Evolutionary conservation across 2,797 vertebrate species (phyloP).

Genomic region (Rhinichthys osculus): DNA sequence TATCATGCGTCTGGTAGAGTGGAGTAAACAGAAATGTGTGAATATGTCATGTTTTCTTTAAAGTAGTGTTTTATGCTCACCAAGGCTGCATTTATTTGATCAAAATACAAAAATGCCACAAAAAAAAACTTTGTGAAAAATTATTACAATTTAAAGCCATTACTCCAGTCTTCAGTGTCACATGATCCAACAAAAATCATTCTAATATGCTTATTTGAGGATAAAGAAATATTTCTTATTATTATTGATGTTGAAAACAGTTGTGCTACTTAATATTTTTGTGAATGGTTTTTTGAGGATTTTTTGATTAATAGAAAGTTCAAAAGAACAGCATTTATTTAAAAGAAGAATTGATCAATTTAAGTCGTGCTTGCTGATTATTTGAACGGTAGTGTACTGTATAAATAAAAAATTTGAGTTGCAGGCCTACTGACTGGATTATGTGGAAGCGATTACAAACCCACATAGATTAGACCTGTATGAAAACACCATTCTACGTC

Average conservation of each 20-base stretch:
- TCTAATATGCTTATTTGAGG: too few relatives aligned
- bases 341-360: too few relatives aligned
- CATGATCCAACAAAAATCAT: neutral
- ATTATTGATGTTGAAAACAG: too few relatives aligned
- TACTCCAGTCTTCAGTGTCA: neutral
- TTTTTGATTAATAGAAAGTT: too few relatives aligned
- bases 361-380: neutral
- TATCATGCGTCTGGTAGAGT: neutral
- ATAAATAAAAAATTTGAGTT: neutral
- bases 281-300: too few relatives aligned
- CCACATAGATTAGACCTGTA: neutral
- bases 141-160: too few relatives aligned
- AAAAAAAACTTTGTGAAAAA: too few relatives aligned
- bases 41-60: neutral
- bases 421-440: neutral
- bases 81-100: neutral
- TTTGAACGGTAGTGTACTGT: neutral
- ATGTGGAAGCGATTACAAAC: constrained; percentile 11
- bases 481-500: neutral
- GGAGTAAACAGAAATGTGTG: neutral
- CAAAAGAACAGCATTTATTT: too few relatives aligned
- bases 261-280: too few relatives aligned
- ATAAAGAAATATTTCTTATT: too few relatives aligned
- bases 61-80: neutral
- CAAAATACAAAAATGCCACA: too few relatives aligned